These are phyloP conservation scores for Connochaetes taurinus DNA, from an alignment of 2,113 vertebrate genomes.

Conservation along the genomic window DNA sequence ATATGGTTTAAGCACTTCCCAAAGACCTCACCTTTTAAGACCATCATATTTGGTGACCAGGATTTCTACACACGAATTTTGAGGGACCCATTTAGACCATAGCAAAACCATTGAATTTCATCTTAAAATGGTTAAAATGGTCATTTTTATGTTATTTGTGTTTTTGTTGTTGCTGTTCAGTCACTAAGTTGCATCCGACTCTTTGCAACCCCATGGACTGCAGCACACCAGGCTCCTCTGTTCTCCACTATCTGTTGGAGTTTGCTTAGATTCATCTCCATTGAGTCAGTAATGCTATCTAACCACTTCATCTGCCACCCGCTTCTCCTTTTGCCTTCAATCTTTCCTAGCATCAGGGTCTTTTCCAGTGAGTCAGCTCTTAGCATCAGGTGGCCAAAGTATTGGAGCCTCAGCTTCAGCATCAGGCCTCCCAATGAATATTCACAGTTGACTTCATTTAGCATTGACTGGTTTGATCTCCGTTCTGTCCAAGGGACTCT, in stretches of 20 bases:
- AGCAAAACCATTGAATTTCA: background rate
- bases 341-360: background rate
- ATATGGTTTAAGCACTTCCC: background rate
- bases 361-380: background rate
- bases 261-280: background rate
- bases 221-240: background rate
- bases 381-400: background rate
- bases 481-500: background rate
- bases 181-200: background rate
- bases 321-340: background rate
- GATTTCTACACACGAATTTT: background rate
- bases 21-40: background rate
- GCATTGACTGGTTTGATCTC: background rate
- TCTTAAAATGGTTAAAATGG: slow-evolving; percentile 4
- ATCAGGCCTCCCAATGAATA: background rate
- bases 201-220: background rate
- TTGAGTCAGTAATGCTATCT: background rate
- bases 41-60: background rate
- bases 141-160: background rate
- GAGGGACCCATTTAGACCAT: background rate
- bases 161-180: background rate
- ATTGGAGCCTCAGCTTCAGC: background rate
- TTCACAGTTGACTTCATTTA: background rate
- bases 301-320: background rate
- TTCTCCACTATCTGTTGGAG: background rate